Evolutionary conservation across 1,140 invertebrate genomes (phyloP), one percentile per base, ranked within the genome.

Genomic region (Heliothis subflexa): DNA sequence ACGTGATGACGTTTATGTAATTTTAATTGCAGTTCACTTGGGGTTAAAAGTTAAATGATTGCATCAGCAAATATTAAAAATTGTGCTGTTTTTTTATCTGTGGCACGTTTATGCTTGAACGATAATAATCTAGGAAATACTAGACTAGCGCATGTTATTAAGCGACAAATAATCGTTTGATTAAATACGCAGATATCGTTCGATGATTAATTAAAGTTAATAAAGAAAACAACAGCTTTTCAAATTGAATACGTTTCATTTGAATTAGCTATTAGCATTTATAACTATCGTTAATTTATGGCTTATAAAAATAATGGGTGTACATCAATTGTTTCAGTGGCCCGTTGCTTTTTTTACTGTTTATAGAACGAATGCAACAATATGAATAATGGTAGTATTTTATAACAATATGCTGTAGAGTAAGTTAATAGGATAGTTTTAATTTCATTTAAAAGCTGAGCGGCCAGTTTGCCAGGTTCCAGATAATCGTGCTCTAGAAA

Each of bases 1-100:
- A 72, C 28, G 54, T 57, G 55, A 74, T 47, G 71, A 74, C 16
- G 55, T 59, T 57, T 66, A 66, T 45, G 33, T 57, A 71, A n/a
- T 55, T 55, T 21, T 61, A 49, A 59, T 61, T 3, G 45, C 47
- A 33, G 28, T 40, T 45, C 13, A 28, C 7, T 50, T 3, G 47
- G 47, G 14, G 52, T 55, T 59, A 18, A 14, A 57, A 73, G 25
- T 25, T 55, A 55, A 62, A 49, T 40, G 21, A 33, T 33, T 61
- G 10, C 12, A 47, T 21, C 47, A 40, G 62, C 11, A 47, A 66
- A 66, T 49, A 21, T 16, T n/a, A 3, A 47, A 18, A 18, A 45
- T 18, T 18, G 40, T 66, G 25, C 11, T 16, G 7, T 62, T 16
- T 9, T 33, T 66, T 66, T 47, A 0, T 66, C 18, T 13, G 18